Percentiles rank a stretch among this genome's conserved stretches.
Evolutionary conservation across 2,113 vertebrate species (phyloP).

Genomic region (Willisornis vidua): DNA sequence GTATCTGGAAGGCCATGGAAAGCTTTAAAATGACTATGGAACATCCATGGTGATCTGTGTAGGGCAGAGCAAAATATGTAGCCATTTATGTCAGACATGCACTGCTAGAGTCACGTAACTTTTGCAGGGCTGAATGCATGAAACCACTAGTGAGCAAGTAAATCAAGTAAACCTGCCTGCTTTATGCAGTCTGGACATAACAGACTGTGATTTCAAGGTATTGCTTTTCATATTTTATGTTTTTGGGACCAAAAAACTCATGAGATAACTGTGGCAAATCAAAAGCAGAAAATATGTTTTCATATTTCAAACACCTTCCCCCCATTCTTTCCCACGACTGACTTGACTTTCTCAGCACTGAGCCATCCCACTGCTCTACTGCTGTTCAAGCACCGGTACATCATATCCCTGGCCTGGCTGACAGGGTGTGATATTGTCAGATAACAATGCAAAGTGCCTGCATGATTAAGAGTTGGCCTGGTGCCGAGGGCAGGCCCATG

Average conservation of each 20-base stretch:
- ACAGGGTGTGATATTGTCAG: background rate
- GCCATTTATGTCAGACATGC: background rate
- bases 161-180: background rate
- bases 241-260: background rate
- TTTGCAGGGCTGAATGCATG: background rate
- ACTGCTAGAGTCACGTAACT: background rate
- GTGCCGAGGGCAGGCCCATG: background rate
- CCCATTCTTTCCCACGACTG: rapidly evolving
- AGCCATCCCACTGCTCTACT: background rate
- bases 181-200: background rate
- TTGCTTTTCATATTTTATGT: background rate
- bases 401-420: background rate
- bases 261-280: background rate
- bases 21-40: background rate
- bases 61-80: background rate
- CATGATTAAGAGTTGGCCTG: background rate
- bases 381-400: background rate
- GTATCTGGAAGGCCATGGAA: background rate
- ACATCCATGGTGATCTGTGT: background rate
- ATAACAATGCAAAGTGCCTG: background rate
- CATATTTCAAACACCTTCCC: background rate
- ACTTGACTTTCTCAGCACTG: background rate
- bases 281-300: background rate
- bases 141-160: background rate
- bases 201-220: background rate